Evolutionary conservation across 2,113 vertebrate genomes (phyloP).

Genomic region (Muscicapa adusta): DNA sequence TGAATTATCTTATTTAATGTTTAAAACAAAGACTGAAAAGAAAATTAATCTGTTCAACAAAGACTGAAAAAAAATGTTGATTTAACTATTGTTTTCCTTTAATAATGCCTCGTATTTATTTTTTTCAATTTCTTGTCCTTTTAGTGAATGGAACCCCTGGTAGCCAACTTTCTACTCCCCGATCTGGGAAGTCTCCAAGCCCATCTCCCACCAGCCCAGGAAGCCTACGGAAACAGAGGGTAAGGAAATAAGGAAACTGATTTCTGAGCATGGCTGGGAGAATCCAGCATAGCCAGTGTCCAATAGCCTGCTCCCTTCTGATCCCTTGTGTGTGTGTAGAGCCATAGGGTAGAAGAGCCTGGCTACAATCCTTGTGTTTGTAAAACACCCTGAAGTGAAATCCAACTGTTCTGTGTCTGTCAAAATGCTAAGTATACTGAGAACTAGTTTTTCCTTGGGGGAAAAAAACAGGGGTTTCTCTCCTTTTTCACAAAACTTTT

Average conservation of each 20-base stretch:
- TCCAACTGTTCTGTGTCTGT: not conserved
- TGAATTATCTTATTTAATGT: not conserved
- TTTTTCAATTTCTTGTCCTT: conserved; percentile 25
- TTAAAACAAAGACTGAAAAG: not conserved
- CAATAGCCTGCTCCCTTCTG: not conserved
- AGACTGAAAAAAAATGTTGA: not conserved
- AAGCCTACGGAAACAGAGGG: conserved; percentile 92
- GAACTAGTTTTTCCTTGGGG: not conserved
- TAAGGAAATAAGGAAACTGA: conserved; percentile 70
- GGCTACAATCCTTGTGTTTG: not conserved
- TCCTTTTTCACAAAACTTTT: not conserved
- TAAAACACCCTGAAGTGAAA: not conserved
- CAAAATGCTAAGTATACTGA: not conserved
- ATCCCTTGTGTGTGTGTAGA: not conserved
- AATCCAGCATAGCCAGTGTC: not conserved
- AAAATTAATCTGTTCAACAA: not conserved
- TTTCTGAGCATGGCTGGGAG: conserved; percentile 12
- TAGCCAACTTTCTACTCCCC: conserved; percentile 95
- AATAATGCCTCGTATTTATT: not conserved
- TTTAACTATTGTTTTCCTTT: not conserved
- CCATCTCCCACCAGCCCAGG: conserved; percentile 95
- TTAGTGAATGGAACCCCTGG: conserved; percentile 95
- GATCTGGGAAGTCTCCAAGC: conserved; percentile 94
- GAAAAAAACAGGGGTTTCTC: not conserved
- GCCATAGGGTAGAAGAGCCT: not conserved